Evolutionary conservation across 2,113 vertebrate genomes (phyloP).

Genomic region (Procavia capensis): DNA sequence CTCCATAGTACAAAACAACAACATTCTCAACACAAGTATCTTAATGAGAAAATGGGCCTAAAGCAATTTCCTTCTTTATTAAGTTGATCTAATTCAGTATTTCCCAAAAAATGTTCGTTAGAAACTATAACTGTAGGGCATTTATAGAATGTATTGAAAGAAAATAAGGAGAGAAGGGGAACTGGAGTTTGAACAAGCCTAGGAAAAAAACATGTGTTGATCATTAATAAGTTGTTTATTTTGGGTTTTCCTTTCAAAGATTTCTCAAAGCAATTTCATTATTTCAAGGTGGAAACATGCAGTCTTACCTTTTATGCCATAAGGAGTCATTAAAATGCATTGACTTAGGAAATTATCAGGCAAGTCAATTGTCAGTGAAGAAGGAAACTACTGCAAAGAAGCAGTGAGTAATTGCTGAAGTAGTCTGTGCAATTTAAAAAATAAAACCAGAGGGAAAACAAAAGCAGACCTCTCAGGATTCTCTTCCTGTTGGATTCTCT

Average conservation of each 20-base stretch:
- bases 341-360: conserved; percentile 40
- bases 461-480: not conserved
- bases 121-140: not conserved
- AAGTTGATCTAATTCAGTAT: not conserved
- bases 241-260: conserved; percentile 12
- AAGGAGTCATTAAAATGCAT: conserved; percentile 24
- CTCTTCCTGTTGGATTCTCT: not conserved
- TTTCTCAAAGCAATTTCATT: not conserved
- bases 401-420: conserved; percentile 13
- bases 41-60: not conserved
- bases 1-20: not conserved
- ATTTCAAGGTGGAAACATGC: not conserved
- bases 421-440: conserved; percentile 9
- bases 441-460: conserved; percentile 38
- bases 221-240: conserved; percentile 16
- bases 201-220: not conserved
- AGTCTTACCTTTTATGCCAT: not conserved
- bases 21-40: not conserved
- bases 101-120: conserved; percentile 14
- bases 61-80: not conserved
- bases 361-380: not conserved
- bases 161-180: not conserved
- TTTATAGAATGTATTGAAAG: not conserved
- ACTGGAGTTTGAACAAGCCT: not conserved
- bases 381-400: conserved; percentile 33